Conservation (phyloP, 2,113 vertebrate species). For the Formicarius rufipectus region DNA sequence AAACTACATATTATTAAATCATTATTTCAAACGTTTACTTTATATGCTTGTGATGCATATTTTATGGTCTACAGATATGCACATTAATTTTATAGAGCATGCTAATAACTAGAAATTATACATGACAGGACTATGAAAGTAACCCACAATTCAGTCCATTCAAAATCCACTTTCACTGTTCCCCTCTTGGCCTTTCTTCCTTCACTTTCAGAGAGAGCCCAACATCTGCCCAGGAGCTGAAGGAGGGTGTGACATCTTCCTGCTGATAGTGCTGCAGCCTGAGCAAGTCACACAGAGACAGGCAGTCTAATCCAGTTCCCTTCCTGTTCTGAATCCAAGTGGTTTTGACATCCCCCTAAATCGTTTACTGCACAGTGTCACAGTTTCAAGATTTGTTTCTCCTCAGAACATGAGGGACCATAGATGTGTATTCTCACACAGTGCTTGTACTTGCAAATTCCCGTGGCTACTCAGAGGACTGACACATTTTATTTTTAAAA, state of each 20-base stretch:
- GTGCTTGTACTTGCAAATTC: neutral
- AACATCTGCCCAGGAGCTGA: neutral
- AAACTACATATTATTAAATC: neutral
- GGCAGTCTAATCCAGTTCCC: neutral
- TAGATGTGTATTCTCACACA: neutral
- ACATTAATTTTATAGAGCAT: neutral
- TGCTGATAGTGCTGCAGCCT: rapidly evolving
- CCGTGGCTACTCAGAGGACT: neutral
- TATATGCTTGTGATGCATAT: neutral
- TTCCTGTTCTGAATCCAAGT: rapidly evolving
- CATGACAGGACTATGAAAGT: neutral
- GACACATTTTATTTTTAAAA: neutral
- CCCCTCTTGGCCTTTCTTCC: neutral
- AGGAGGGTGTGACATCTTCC: neutral
- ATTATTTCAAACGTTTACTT: neutral
- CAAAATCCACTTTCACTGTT: neutral
- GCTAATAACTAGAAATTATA: neutral
- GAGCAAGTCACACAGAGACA: neutral
- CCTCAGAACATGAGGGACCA: neutral
- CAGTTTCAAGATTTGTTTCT: neutral
- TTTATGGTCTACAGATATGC: neutral
- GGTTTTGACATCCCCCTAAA: neutral
- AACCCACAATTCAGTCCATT: neutral
- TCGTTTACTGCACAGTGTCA: neutral
- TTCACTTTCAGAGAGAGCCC: neutral